Evolutionary conservation across 1,140 invertebrate genomes (phyloP).

Genomic region (Ceratitis capitata): DNA sequence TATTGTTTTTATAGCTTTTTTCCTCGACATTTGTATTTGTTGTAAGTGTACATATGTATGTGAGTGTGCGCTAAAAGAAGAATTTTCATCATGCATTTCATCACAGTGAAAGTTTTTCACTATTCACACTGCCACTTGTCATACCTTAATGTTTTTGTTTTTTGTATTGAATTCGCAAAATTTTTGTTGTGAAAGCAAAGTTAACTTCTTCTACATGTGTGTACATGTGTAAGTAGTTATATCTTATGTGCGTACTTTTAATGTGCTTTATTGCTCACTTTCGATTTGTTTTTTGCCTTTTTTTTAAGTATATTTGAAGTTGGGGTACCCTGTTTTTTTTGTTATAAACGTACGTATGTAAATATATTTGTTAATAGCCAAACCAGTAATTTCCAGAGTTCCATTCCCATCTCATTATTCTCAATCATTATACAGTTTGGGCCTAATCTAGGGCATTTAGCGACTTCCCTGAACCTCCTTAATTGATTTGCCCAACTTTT

Average conservation of each 20-base stretch:
- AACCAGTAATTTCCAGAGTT: too few relatives aligned
- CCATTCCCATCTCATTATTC: too few relatives aligned
- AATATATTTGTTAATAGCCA: too few relatives aligned
- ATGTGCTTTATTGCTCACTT: neutral
- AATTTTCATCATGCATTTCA: neutral
- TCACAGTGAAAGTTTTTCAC: conserved; percentile 9
- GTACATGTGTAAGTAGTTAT: too few relatives aligned
- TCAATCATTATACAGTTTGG: too few relatives aligned
- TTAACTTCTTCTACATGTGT: neutral
- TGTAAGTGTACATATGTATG: neutral
- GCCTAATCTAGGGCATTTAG: too few relatives aligned
- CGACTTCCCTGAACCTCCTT: too few relatives aligned
- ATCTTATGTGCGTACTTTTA: neutral
- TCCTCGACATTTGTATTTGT: neutral
- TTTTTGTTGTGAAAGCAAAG: conserved; percentile 21
- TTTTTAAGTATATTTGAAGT: too few relatives aligned
- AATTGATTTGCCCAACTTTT: too few relatives aligned
- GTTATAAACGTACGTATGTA: too few relatives aligned
- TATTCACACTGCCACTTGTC: conserved; percentile 8
- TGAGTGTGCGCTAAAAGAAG: neutral
- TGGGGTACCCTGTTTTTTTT: too few relatives aligned
- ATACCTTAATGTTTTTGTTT: neutral
- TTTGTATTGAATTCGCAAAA: neutral
- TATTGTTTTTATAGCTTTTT: neutral
- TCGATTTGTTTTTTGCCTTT: too few relatives aligned